Base-by-base conservation (phyloP, 2,888 invertebrate genomes). In the Oasisia sp. region DNA sequence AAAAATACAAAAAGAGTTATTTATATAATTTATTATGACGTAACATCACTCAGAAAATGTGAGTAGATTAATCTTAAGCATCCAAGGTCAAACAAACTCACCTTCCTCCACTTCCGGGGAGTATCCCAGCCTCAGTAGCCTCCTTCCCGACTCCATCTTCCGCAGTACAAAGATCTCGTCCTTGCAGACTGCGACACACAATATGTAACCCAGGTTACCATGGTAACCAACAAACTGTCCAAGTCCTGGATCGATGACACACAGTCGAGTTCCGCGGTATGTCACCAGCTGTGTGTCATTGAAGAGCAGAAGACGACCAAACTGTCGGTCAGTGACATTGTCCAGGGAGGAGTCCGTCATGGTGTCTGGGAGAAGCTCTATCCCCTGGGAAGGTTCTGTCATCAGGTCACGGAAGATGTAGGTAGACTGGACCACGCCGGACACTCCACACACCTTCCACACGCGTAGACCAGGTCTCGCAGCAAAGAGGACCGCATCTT, bases 381-480 rank as follows among this genome's bases (percentile, higher is more conserved):
- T 93, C 90, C 93, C 93, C 9, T 94, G 92, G 8, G 94, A 90
- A 4, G 38, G 32, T 12, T 44, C 91, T 1, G 58, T 91, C 14
- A 96, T 56, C 14, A 95, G 93, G 91, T 95, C 98, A 97, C 98
- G 98, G 95, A 98, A 98, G 44, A 98, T 97, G 91, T 98, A 97
- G 0, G 99, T 99, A 96, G 98, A 98, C 92, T 97, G 97, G n/a
- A 99, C 99, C 93, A 97, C 97, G 0, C 99, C 99, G 58, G 96
- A 96, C 38, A 97, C 96, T 96, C 98, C 97, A 7, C 74, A 74
- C 0, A 98, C 97, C 93, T 98, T 97, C 99, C 99, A 99, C 94
- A 99, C 97, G 89, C 99, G 97, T 93, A 98, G 97, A 11, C 98
- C 98, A 32, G 98, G 98, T 56, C 99, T 97, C 92, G 98, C 97